phyloP scores from a whole-genome alignment of 2,113 vertebrate genomes.

The Pedetes capensis region DNA sequence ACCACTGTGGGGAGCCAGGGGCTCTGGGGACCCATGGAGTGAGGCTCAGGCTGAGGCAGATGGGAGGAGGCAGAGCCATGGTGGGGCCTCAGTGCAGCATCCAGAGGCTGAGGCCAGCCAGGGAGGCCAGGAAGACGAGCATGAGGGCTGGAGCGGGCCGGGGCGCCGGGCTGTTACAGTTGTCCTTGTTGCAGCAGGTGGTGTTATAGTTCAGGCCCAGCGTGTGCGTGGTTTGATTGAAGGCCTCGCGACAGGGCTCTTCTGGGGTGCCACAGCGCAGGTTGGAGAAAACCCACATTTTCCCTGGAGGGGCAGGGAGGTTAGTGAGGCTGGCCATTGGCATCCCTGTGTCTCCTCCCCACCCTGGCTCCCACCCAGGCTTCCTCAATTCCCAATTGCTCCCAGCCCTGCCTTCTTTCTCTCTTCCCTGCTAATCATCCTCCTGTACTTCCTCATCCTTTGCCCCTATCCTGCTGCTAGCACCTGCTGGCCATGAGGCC shows the following conservation, averaged over 20 bases:
- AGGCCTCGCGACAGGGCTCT: slow-evolving; percentile 47
- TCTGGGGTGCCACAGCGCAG: slow-evolving; percentile 52
- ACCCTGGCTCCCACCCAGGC: not conserved
- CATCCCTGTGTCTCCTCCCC: not conserved
- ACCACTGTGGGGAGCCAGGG: not conserved
- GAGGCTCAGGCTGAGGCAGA: not conserved
- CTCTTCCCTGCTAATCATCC: not conserved
- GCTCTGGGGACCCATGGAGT: not conserved
- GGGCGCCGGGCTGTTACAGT: slow-evolving; percentile 55
- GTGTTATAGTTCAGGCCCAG: slow-evolving; percentile 72
- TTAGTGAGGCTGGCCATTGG: not conserved
- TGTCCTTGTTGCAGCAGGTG: slow-evolving; percentile 68
- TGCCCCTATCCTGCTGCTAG: not conserved
- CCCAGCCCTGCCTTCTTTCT: not conserved
- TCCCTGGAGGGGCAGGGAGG: slow-evolving; percentile 34
- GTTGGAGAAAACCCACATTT: slow-evolving; percentile 73
- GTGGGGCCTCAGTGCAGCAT: slow-evolving; percentile 54
- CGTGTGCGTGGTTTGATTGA: slow-evolving; percentile 60
- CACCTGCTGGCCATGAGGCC: not conserved
- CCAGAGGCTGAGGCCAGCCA: slow-evolving; percentile 66
- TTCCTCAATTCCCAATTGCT: not conserved
- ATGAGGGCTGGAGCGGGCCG: not conserved
- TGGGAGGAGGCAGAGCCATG: not conserved
- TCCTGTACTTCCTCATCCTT: not conserved
- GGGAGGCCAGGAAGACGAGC: slow-evolving; percentile 32